phyloP scores from a whole-genome alignment of 2,113 vertebrate species.

The Zapus hudsonius region DNA sequence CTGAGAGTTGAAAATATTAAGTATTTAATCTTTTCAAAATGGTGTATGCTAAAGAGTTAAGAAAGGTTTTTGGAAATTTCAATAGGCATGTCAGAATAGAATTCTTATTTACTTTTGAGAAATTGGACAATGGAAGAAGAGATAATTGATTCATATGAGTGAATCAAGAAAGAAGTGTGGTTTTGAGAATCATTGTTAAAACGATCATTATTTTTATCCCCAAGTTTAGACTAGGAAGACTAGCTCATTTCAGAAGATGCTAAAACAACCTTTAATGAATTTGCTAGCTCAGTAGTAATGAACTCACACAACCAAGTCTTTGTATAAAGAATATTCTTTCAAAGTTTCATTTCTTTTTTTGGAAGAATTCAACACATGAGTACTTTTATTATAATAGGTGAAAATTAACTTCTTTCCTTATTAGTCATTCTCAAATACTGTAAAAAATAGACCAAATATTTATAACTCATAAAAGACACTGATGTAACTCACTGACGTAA shows the following conservation, averaged over 20 bases:
- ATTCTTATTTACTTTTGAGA: slow-evolving; percentile 29
- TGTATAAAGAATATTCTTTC: not conserved
- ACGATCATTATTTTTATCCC: not conserved
- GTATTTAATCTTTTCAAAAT: slow-evolving; percentile 7
- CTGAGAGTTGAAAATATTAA: not conserved
- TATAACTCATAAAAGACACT: not conserved
- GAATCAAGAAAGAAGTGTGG: not conserved
- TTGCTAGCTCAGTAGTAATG: not conserved
- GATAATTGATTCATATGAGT: slow-evolving; percentile 7
- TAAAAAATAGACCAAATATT: not conserved
- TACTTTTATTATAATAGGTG: not conserved
- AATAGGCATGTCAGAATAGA: not conserved
- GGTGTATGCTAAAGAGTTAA: not conserved
- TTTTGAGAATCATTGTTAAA: not conserved
- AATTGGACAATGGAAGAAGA: not conserved
- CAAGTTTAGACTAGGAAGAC: not conserved
- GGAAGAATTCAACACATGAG: not conserved
- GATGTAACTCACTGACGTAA: not conserved
- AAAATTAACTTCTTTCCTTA: not conserved
- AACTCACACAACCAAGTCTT: not conserved
- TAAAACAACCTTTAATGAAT: not conserved
- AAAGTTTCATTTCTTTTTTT: slow-evolving; percentile 2
- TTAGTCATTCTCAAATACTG: not conserved
- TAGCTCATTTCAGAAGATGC: slow-evolving; percentile 13
- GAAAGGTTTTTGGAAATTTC: slow-evolving; percentile 4